Percentiles rank a stretch among this genome's conserved stretches.
Conservation (phyloP, 2,888 invertebrate species). For the Cybosia mesomella region DNA sequence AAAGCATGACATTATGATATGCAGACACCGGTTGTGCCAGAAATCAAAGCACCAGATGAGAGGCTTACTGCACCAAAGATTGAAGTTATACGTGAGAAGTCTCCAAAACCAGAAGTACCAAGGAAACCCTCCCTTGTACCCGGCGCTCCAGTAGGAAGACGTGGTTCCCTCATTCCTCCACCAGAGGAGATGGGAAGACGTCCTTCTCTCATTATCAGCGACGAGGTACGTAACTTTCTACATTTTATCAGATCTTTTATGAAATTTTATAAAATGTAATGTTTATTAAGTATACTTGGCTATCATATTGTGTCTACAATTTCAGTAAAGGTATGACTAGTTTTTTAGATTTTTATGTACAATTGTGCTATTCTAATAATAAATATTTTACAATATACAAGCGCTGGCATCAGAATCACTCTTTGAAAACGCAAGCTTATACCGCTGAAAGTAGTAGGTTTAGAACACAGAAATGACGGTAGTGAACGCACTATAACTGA, state of each 20-base stretch:
- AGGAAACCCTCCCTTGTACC: conserved; percentile 93
- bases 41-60: conserved; percentile 90
- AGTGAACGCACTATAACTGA: conserved; percentile 36
- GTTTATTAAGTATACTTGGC: conserved; percentile 49
- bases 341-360: conserved; percentile 58
- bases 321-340: conserved; percentile 72
- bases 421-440: conserved; percentile 48
- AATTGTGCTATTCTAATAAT: conserved; percentile 66
- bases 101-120: conserved; percentile 88
- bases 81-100: conserved; percentile 94
- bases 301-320: conserved; percentile 59
- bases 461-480: conserved; percentile 34
- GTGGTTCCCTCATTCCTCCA: conserved; percentile 96
- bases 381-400: conserved; percentile 44
- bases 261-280: conserved; percentile 34
- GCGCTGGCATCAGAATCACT: conserved; percentile 57
- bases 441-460: conserved; percentile 38
- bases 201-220: conserved; percentile 96
- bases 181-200: conserved; percentile 95
- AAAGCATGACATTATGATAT: conserved; percentile 36
- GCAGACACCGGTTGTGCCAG: conserved; percentile 86
- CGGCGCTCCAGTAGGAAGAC: conserved; percentile 78
- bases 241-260: conserved; percentile 26
- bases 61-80: conserved; percentile 92
- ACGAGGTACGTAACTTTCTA: conserved; percentile 91